Evolutionary conservation across 2,888 invertebrate genomes (phyloP), one percentile per base, ranked within the genome.

Genomic region (Acleris literana): DNA sequence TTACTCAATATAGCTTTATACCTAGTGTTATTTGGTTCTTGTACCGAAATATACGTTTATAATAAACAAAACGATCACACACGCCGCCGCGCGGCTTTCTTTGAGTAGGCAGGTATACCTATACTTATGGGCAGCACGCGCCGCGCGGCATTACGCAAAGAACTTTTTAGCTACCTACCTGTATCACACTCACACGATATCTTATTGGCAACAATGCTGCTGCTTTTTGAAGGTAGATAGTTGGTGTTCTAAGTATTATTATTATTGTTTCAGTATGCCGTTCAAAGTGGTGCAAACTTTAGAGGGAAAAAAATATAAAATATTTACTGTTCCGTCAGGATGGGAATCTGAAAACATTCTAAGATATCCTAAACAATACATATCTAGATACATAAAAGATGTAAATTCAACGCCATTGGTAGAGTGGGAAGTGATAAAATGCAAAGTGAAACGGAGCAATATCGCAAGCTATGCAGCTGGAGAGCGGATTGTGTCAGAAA

Each of bases 251-350:
- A 22, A 22, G 22, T 49, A 49, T 49, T 49, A 49, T 55, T 33
- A 55, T 48, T 63, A 48, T 63, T 55, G 29, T 63, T 63, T 48
- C 63, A 63, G 63, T 20, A 63, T 63, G 63, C 55, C 63, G 25
- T 63, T 63, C 39, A 63, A 63, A 49, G 63, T 63, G 18, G 63
- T 63, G n/a, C 63, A 63, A 55, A 63, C 63, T 48, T 63, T 63
- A 17, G 55, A 63, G 48, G 63, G 63, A 55, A 63, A 55, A 18
- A 63, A 55, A 48, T 33, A 54, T 22, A 63, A 54, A 63, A 55
- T 63, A 63, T 18, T 55, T 55, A 49, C 49, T 48, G 63, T 63
- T 63, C 63, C 63, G 18, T 63, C 63, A 20, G 63, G 63, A 55
- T 63, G 63, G 63, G 63, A 55, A 63, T 48, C 48, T 55, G 55